Conservation (phyloP, 2,113 vertebrate species). For the Sphyrna mokarran region DNA sequence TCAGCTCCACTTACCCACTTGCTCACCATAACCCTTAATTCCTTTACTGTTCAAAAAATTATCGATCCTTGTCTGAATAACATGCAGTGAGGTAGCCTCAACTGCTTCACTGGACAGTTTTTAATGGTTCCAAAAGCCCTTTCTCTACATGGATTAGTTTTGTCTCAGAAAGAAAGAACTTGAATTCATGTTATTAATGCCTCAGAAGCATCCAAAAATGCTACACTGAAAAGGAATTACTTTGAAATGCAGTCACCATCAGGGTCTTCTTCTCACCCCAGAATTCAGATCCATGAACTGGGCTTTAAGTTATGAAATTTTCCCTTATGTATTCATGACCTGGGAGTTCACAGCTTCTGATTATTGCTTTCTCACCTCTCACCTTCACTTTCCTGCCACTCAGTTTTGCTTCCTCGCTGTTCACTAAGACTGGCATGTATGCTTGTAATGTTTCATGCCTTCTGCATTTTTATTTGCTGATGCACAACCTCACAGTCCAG, state of each 20-base stretch:
- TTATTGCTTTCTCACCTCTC: background rate
- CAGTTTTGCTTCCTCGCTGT: background rate
- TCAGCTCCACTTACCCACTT: too few species aligned
- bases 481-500: background rate
- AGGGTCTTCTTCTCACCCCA: background rate
- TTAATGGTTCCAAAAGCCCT: too few species aligned
- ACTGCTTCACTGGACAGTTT: too few species aligned
- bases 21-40: too few species aligned
- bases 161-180: background rate
- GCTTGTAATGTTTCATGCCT: background rate
- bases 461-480: background rate
- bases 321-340: constrained; percentile 9
- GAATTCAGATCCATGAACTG: background rate
- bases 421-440: background rate
- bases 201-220: background rate
- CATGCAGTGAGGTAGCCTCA: too few species aligned
- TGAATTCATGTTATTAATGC: background rate
- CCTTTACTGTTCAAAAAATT: too few species aligned
- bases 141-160: background rate
- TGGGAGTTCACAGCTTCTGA: background rate
- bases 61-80: too few species aligned
- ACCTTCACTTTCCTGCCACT: background rate
- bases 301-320: background rate
- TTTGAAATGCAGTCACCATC: background rate
- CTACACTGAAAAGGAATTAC: background rate